Base-by-base conservation (phyloP, 2,888 invertebrate genomes). In the Drosophila mayaguana region DNA sequence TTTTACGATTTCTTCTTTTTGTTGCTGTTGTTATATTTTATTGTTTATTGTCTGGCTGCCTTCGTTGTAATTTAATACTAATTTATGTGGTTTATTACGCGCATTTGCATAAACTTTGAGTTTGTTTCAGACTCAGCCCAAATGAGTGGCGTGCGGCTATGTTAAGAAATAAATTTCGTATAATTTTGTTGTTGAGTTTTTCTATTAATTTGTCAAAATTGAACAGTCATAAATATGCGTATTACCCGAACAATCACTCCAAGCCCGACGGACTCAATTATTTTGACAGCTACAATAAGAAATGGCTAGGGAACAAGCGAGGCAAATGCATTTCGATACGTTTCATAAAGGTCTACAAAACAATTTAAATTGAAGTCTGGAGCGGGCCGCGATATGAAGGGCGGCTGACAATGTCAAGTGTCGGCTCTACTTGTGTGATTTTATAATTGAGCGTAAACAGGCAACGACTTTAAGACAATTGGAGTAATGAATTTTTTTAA, bases 1-100 rank as follows among this genome's bases (percentile, higher is more conserved):
- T 55, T 63, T 70, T 70, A 55, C 56, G 59, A 59, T 71, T 63
- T 76, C 46, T 56, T 36, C 48, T 16, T 36, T 38, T 18, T 40
- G 25, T 20, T 46, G 53, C 53, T 62, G 54, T 43, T 62, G 54
- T 62, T 28, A 45, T 48, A 40, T 51, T 34, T 51, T 28, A 65
- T 67, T 64, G 56, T 75, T 69, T 74, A 66, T 78, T 77, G 73
- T 73, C 57, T 34, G 72, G 11, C 68, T 53, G 64, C 38, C 65
- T 63, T 18, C 42, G 59, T 38, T 75, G 84, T 89, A 83, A 89
- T 84, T 88, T 90, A 90, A 88, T 86, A 88, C 83, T 87, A 88
- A 90, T 90, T 90, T 89, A 90, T 90, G 85, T 74, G 80, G 78
- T 77, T 86, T 83, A 88, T 86, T 85, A 81, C 72, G 69, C 64